Evolutionary conservation across 2,888 invertebrate species (phyloP).

Genomic region (Ochropleura leucogaster): DNA sequence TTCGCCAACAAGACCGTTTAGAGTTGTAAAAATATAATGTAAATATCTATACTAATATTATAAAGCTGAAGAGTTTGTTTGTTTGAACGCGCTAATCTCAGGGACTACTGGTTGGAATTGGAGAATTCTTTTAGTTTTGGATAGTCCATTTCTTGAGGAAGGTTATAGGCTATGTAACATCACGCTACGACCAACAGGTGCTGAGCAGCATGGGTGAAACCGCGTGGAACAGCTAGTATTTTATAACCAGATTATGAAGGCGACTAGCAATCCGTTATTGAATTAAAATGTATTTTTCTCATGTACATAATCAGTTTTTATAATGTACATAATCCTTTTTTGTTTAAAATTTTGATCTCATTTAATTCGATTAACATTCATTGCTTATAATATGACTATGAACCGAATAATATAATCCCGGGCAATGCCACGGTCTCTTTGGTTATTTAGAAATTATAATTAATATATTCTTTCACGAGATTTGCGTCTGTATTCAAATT

Average conservation of each 20-base stretch:
- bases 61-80: too few species aligned
- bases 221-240: too few species aligned
- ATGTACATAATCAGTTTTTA: slow-evolving; percentile 10
- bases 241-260: neutral
- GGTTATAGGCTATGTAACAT: too few species aligned
- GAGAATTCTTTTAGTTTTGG: too few species aligned
- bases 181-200: too few species aligned
- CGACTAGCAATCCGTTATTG: slow-evolving; percentile 9
- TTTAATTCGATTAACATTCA: slow-evolving; percentile 1
- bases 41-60: too few species aligned
- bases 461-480: slow-evolving; percentile 60
- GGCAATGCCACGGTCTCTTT: slow-evolving; percentile 17
- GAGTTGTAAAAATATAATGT: neutral
- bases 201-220: too few species aligned
- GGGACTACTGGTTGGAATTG: too few species aligned
- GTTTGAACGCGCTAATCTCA: too few species aligned
- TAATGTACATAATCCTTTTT: too few species aligned
- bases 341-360: neutral
- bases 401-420: slow-evolving; percentile 29
- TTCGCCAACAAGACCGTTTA: neutral
- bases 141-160: too few species aligned
- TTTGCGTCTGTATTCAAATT: slow-evolving; percentile 43
- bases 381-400: slow-evolving; percentile 18
- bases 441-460: slow-evolving; percentile 59
- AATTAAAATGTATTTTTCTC: slow-evolving; percentile 21